Base-by-base conservation (phyloP, 2,888 invertebrate species). In the Drosophila koepferae region DNA sequence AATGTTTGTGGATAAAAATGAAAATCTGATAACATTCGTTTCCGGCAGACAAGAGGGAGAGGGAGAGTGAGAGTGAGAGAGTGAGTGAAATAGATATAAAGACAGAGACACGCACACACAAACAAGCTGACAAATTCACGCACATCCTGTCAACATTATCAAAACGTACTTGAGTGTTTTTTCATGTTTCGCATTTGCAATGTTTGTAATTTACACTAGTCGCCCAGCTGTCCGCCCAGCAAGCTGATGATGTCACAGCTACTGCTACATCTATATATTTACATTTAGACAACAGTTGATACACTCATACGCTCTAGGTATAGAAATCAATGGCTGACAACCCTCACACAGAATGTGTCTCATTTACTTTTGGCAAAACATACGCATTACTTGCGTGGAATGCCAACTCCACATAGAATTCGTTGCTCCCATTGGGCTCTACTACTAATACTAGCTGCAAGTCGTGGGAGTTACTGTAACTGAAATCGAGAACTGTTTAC, bases 121-220 rank as follows among this genome's bases (percentile, higher is more conserved):
- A 51, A 34, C 40, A 76, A 36, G 34, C 62, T 63, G 80, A 72
- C 72, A 80, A 64, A 81, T 69, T 70, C 40, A 76, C 77, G 65
- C 72, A 80, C 68, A 76, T 78, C 68, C 77, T 72, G 77, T 66
- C 55, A 63, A 61, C 78, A 66, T 63, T 64, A 62, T 69, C 65
- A 77, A 77, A 77, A 56, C 54, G 61, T 41, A 69, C 63, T 81
- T 72, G 72, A 85, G 87, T 87, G 87, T 84, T 74, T 86, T 85
- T 76, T 72, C 84, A 61, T 89, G 84, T 85, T 74, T 64, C 49
- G 46, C 68, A 63, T 79, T 78, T 66, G 72, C 64, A 82, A 64
- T 75, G 68, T 56, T 54, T 72, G 72, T 81, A 72, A 71, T 67
- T 75, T 69, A 63, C 68, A 75, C 68, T 68, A 54, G 51, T 44